Percentiles rank a stretch among this genome's conserved stretches.
phyloP scores from a whole-genome alignment of 1,140 invertebrate genomes.

The Hormaphis cornu region DNA sequence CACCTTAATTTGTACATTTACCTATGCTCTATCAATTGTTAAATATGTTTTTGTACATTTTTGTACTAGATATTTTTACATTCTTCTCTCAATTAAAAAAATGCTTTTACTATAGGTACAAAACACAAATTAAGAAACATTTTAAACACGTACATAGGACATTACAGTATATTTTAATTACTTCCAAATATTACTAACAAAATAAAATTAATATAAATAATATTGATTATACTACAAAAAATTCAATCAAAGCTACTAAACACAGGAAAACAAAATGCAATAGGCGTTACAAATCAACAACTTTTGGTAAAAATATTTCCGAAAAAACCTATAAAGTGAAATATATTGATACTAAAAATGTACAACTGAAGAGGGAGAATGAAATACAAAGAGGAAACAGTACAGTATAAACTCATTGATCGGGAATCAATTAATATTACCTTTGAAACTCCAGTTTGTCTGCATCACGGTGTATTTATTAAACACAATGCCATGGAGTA shows the following conservation, averaged over 20 bases:
- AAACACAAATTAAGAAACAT: too few species aligned
- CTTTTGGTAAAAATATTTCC: background rate
- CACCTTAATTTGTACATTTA: too few species aligned
- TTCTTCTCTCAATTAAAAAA: too few species aligned
- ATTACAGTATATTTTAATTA: background rate
- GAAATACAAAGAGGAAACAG: constrained; percentile 12
- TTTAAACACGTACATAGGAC: background rate
- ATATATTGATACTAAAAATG: constrained; percentile 15
- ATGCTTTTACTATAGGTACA: too few species aligned
- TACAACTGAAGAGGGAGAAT: constrained; percentile 10
- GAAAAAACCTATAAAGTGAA: constrained; percentile 21
- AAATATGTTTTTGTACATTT: too few species aligned
- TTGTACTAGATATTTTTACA: too few species aligned
- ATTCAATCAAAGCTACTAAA: background rate
- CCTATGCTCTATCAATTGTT: too few species aligned
- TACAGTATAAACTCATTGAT: constrained; percentile 11
- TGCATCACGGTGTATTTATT: constrained; percentile 7
- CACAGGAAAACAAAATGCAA: background rate
- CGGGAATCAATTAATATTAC: constrained; percentile 10
- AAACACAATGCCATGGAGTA: constrained; percentile 15
- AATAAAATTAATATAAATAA: background rate
- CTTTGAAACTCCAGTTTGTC: constrained; percentile 21
- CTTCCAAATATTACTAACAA: background rate
- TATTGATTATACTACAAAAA: background rate
- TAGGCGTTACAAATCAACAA: background rate